Conservation (phyloP, 2,888 invertebrate genomes). For the Spialia ferax region DNA sequence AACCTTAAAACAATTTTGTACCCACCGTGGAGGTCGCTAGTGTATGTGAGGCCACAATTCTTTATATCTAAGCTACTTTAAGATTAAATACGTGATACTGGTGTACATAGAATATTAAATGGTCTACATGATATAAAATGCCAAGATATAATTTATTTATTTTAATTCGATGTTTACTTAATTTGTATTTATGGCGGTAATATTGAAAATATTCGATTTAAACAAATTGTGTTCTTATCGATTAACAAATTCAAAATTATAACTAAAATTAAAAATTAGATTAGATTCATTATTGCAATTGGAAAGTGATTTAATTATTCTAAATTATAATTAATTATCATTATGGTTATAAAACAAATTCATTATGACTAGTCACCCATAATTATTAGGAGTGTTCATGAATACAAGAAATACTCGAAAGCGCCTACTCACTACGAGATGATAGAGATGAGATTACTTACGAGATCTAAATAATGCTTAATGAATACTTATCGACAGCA, state of each 20-base stretch:
- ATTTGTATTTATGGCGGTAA: constrained; percentile 36
- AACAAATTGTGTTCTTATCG: constrained; percentile 13
- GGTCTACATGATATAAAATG: constrained; percentile 26
- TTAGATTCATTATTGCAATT: constrained; percentile 51
- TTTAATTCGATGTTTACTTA: constrained; percentile 17
- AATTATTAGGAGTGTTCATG: constrained; percentile 54
- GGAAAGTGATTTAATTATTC: constrained; percentile 46
- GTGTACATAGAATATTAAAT: constrained; percentile 31
- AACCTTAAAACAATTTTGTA: constrained; percentile 74
- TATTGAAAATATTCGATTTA: constrained; percentile 23
- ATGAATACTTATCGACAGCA: constrained; percentile 49
- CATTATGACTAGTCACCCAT: constrained; percentile 73
- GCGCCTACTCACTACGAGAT: constrained; percentile 55
- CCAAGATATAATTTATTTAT: constrained; percentile 2
- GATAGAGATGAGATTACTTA: constrained; percentile 69
- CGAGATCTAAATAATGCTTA: constrained; percentile 73
- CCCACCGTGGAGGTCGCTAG: constrained; percentile 61
- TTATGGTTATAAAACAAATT: constrained; percentile 53
- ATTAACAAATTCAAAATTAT: constrained; percentile 26
- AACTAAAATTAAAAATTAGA: constrained; percentile 47
- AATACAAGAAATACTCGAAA: constrained; percentile 57
- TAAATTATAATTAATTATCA: constrained; percentile 50
- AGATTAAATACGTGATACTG: constrained; percentile 26
- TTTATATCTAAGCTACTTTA: constrained; percentile 37
- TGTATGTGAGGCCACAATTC: constrained; percentile 61